phyloP scores from a whole-genome alignment of 2,888 invertebrate genomes.

The Saturnia japonica region DNA sequence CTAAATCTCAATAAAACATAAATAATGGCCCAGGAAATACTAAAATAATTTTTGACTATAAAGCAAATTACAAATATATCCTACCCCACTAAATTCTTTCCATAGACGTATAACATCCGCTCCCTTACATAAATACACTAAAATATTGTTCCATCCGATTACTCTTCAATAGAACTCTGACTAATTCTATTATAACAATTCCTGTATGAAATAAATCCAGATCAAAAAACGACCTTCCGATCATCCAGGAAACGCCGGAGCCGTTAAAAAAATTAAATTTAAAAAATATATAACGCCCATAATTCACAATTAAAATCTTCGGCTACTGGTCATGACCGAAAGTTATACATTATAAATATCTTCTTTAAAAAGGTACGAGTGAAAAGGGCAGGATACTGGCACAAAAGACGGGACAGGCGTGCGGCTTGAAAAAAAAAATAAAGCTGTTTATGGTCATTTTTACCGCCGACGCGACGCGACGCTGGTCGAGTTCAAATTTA shows the following conservation, averaged over 20 bases:
- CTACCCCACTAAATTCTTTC: conserved; percentile 35
- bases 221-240: conserved; percentile 72
- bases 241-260: conserved; percentile 62
- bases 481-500: conserved; percentile 70
- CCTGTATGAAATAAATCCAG: conserved; percentile 45
- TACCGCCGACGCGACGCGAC: conserved; percentile 72
- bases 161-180: conserved; percentile 55
- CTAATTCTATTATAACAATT: conserved; percentile 22
- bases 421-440: conserved; percentile 55
- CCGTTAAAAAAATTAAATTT: conserved; percentile 50
- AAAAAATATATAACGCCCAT: conserved; percentile 61
- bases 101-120: conserved; percentile 62
- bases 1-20: background rate
- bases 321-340: conserved; percentile 80
- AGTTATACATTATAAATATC: conserved; percentile 79
- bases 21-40: background rate
- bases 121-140: conserved; percentile 54
- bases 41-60: background rate
- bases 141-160: conserved; percentile 62
- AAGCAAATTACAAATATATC: conserved; percentile 29
- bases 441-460: conserved; percentile 77
- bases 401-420: conserved; percentile 68
- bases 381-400: conserved; percentile 78
- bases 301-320: conserved; percentile 78
- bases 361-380: conserved; percentile 77